Evolutionary conservation across 1,140 invertebrate species (phyloP), one percentile per base, ranked within the genome.

Genomic region (Triops cancriformis): DNA sequence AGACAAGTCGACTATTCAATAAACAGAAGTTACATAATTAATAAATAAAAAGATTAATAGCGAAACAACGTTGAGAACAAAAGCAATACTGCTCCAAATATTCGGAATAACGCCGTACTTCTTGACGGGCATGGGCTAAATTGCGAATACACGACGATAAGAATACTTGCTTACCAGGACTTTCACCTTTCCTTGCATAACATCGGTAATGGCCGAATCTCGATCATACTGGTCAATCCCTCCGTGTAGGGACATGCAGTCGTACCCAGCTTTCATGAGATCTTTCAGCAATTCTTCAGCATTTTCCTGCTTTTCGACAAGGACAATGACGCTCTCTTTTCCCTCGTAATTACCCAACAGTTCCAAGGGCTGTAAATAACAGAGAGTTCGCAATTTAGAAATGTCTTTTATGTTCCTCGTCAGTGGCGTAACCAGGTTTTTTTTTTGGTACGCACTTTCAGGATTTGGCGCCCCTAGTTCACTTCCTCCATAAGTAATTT

Each of bases 161-260:
- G 37, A 51, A 2, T 76, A n/a, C 28, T 72, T 37, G 80, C 83
- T 81, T 80, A 90, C 89, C 82, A 91, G 80, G 14, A 91, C 82
- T 81, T 87, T 89, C 10, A 90, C 83, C 83, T 95, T 92, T 51
- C 97, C 97, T 41, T 90, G 90, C 87, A 99, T 99, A 84, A 99
- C 99, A 85, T 99, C 97, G 28, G 94, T 88, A 80, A 99, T 99
- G 0, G 95, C 98, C 1, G 95, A 97, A 86, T 99, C 98, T 80
- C 98, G 88, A 86, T 99, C 98, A 85, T 97, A 98, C 85, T 99
- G 98, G 87, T 99, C 98, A 82, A 99, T 98, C 82, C 96, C 98
- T 73, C 98, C 98, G 84, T 99, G 98, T 26, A 99, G 88, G 31
- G 97, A 95, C 90, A 98, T 92, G 83, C 97, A 99, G 26, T 91